These are phyloP conservation scores for Neodiprion pinetum DNA, from an alignment of 1,140 invertebrate genomes.

Conservation along the genomic window DNA sequence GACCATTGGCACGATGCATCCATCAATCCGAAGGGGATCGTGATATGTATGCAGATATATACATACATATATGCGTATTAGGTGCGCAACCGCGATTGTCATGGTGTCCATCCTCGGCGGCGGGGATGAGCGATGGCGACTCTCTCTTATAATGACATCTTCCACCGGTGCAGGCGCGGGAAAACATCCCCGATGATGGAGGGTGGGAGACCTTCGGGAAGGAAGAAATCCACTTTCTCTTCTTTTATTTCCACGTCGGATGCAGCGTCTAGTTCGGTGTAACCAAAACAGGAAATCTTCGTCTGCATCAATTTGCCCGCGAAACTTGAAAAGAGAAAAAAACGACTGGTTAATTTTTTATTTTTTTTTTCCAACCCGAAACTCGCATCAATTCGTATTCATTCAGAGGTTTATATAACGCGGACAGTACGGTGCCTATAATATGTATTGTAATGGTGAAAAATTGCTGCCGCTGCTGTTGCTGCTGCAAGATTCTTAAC, in stretches of 20 bases:
- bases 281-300: too few relatives aligned
- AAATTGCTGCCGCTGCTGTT: constrained; percentile 38
- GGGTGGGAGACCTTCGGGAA: too few relatives aligned
- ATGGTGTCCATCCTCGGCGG: not conserved
- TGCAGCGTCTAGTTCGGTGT: too few relatives aligned
- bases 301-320: too few relatives aligned
- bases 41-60: not conserved
- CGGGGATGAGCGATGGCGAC: not conserved
- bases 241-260: too few relatives aligned
- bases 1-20: not conserved
- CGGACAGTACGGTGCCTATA: constrained; percentile 24
- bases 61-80: not conserved
- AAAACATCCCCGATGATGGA: not conserved
- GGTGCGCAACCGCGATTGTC: not conserved
- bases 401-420: constrained; percentile 33
- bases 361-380: constrained; percentile 12
- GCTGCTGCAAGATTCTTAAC: constrained; percentile 1
- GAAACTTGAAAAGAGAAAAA: too few relatives aligned
- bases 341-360: not conserved
- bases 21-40: not conserved
- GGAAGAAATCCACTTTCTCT: too few relatives aligned
- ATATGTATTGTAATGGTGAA: constrained; percentile 34
- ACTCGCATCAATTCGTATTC: constrained; percentile 47
- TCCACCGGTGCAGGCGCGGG: not conserved
- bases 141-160: not conserved